Evolutionary conservation across 2,113 vertebrate genomes (phyloP).

Genomic region (Gasterosteus aculeatus): DNA sequence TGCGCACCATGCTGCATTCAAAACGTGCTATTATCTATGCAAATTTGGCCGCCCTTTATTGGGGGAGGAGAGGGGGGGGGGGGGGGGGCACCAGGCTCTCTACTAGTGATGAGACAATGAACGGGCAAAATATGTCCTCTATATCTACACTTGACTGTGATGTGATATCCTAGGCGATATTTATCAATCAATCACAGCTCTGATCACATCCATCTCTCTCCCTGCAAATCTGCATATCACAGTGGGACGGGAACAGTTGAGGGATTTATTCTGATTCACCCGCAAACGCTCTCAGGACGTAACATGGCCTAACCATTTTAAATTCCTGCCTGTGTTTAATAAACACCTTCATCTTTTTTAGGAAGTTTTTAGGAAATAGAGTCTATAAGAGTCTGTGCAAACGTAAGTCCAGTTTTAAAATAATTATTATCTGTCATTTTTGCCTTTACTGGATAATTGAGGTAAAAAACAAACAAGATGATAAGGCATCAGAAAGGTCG

Average conservation of each 20-base stretch:
- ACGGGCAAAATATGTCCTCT: slow-evolving; percentile 18
- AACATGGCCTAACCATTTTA: slow-evolving; percentile 29
- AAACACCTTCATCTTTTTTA: slow-evolving; percentile 17
- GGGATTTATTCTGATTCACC: slow-evolving; percentile 49
- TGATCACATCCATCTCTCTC: slow-evolving; percentile 39
- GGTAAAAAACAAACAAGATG: not conserved
- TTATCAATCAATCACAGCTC: slow-evolving; percentile 24
- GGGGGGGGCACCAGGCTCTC: slow-evolving; percentile 29
- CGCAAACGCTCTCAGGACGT: slow-evolving; percentile 17
- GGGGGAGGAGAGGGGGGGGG: slow-evolving; percentile 12
- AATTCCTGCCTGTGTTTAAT: slow-evolving; percentile 30
- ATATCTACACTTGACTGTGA: not conserved
- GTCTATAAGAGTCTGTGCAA: not conserved
- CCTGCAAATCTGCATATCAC: slow-evolving; percentile 53
- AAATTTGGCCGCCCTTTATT: slow-evolving; percentile 52
- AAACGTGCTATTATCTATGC: slow-evolving; percentile 69
- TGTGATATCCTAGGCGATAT: slow-evolving; percentile 7
- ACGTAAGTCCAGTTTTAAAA: not conserved
- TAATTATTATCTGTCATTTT: not conserved
- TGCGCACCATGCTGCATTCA: slow-evolving; percentile 63
- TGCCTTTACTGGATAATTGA: not conserved
- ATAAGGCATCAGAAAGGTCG: not conserved
- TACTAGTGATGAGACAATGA: slow-evolving; percentile 51
- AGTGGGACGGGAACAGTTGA: slow-evolving; percentile 41
- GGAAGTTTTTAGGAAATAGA: slow-evolving; percentile 10